phyloP scores from a whole-genome alignment of 2,888 invertebrate genomes.

The Eristalis tenax region DNA sequence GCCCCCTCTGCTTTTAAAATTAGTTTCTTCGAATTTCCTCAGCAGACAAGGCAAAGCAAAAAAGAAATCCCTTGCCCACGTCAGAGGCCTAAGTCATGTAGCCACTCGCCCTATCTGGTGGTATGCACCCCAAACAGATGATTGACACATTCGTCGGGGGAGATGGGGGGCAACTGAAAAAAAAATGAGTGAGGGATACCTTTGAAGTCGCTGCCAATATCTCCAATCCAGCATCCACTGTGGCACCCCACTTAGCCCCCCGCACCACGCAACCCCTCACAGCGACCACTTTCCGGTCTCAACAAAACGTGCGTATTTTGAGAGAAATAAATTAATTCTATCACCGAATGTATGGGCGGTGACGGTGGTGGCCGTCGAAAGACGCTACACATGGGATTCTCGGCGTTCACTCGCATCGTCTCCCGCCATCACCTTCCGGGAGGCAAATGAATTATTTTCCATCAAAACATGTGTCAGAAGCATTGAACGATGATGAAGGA shows the following conservation, averaged over 20 bases:
- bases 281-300: background rate
- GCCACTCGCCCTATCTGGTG: slow-evolving; percentile 13
- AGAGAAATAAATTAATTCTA: slow-evolving; percentile 33
- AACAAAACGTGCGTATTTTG: background rate
- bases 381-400: background rate
- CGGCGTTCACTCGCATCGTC: background rate
- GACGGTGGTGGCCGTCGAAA: background rate
- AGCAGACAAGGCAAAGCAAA: background rate
- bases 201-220: slow-evolving; percentile 46
- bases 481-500: background rate
- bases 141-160: slow-evolving; percentile 34
- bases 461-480: slow-evolving; percentile 37
- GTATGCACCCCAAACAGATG: slow-evolving; percentile 13
- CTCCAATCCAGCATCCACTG: slow-evolving; percentile 2
- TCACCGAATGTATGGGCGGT: background rate
- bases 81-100: slow-evolving; percentile 14
- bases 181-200: slow-evolving; percentile 12
- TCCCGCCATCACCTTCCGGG: background rate
- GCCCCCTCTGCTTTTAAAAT: background rate
- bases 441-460: slow-evolving; percentile 28
- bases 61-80: slow-evolving; percentile 3
- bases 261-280: background rate
- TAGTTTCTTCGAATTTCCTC: slow-evolving; percentile 1
- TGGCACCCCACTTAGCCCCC: background rate
- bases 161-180: background rate